Conservation (phyloP, 2,113 vertebrate species). For the Sphyrna mokarran region DNA sequence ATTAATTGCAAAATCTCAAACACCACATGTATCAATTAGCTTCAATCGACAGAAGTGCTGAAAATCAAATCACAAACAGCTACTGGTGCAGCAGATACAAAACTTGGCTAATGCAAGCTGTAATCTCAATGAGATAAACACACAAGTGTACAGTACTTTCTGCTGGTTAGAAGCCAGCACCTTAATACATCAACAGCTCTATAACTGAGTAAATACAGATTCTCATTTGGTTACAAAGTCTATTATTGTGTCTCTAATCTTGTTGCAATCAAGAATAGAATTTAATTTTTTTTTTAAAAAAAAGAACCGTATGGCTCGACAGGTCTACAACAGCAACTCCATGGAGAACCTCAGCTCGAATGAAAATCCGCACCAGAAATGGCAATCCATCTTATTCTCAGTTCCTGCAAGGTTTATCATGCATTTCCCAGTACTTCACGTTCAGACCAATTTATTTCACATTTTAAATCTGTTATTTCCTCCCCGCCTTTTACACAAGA, state of each 20-base stretch:
- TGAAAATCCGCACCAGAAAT: not conserved
- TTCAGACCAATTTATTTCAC: not conserved
- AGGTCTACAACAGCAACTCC: not conserved
- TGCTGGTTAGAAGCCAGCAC: too few relatives aligned
- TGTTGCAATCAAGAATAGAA: not conserved
- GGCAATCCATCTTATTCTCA: not conserved
- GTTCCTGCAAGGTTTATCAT: not conserved
- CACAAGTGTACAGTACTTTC: not conserved
- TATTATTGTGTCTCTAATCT: not conserved
- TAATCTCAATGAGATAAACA: not conserved
- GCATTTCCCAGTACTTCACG: not conserved
- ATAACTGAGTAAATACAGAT: not conserved
- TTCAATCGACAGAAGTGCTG: not conserved
- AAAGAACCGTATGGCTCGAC: not conserved
- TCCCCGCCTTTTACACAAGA: too few relatives aligned
- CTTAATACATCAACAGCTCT: not conserved
- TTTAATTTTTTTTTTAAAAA: not conserved
- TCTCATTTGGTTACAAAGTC: slow-evolving; percentile 1
- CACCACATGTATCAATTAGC: not conserved
- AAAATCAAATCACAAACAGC: not conserved
- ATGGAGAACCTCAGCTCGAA: not conserved
- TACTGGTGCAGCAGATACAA: not conserved
- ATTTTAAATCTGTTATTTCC: not conserved
- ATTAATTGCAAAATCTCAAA: not conserved
- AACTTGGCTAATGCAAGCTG: not conserved